phyloP scores from a whole-genome alignment of 2,113 vertebrate genomes.

The Irena cyanogastra region DNA sequence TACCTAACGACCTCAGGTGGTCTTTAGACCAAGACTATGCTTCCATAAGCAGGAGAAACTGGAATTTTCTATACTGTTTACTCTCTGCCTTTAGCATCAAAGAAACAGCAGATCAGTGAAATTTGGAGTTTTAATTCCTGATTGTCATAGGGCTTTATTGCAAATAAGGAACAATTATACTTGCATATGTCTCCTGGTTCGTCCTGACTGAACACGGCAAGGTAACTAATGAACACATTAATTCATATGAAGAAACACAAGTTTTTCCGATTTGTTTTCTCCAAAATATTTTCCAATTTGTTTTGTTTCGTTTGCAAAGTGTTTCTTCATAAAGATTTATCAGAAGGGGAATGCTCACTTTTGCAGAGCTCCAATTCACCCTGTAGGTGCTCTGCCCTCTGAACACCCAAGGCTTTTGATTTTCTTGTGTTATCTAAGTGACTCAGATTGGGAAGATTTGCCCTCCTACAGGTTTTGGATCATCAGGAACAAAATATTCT shows the following conservation, averaged over 20 bases:
- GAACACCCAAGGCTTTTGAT: background rate
- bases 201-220: background rate
- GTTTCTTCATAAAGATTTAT: background rate
- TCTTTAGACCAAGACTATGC: background rate
- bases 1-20: background rate
- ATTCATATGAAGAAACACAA: background rate
- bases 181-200: background rate
- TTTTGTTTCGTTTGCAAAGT: background rate
- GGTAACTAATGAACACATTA: background rate
- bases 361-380: accelerated
- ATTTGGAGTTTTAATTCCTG: background rate
- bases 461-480: background rate
- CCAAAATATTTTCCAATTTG: background rate
- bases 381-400: background rate
- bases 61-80: background rate
- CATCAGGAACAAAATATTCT: background rate
- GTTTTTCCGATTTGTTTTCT: background rate
- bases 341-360: background rate
- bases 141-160: background rate
- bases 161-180: background rate
- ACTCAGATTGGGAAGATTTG: background rate
- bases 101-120: background rate
- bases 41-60: background rate
- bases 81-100: background rate
- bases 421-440: background rate